phyloP scores from a whole-genome alignment of 2,888 invertebrate genomes.

The Serripes groenlandicus region DNA sequence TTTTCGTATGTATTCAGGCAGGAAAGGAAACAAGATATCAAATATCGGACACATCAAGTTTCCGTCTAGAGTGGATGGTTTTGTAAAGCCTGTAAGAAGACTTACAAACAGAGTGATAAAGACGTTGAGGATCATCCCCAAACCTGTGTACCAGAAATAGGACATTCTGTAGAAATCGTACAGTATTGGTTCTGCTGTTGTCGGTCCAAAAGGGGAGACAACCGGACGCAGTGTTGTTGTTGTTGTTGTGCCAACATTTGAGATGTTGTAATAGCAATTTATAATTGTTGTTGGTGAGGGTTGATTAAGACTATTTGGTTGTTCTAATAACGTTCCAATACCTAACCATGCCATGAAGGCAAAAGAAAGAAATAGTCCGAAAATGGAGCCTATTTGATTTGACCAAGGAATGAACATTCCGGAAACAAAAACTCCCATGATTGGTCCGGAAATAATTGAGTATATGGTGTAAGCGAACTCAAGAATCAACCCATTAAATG shows the following conservation, averaged over 20 bases:
- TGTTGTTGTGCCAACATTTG: slow-evolving; percentile 1
- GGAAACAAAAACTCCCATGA: slow-evolving; percentile 80
- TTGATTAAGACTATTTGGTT: slow-evolving; percentile 23
- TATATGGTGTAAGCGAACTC: slow-evolving; percentile 80
- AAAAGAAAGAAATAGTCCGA: slow-evolving; percentile 50
- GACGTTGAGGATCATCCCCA: slow-evolving; percentile 63
- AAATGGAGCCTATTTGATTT: slow-evolving; percentile 70
- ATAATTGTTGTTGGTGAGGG: slow-evolving; percentile 29
- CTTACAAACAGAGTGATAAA: slow-evolving; percentile 67
- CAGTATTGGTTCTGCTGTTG: slow-evolving; percentile 38
- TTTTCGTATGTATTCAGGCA: slow-evolving; percentile 54
- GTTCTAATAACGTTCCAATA: slow-evolving; percentile 52
- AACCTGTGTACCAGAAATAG: slow-evolving; percentile 71
- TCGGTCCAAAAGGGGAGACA: neutral
- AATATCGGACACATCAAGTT: slow-evolving; percentile 62
- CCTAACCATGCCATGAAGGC: slow-evolving; percentile 65
- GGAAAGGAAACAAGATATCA: slow-evolving; percentile 59
- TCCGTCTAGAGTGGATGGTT: slow-evolving; percentile 43
- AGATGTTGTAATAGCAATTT: slow-evolving; percentile 47
- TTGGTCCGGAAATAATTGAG: slow-evolving; percentile 81
- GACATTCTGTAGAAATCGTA: slow-evolving; percentile 70
- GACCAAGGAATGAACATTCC: slow-evolving; percentile 87
- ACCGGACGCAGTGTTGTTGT: neutral
- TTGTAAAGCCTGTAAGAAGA: slow-evolving; percentile 62
- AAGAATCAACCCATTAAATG: slow-evolving; percentile 71